Conservation (phyloP, 2,888 invertebrate species). For the Drosophila diplacantha region DNA sequence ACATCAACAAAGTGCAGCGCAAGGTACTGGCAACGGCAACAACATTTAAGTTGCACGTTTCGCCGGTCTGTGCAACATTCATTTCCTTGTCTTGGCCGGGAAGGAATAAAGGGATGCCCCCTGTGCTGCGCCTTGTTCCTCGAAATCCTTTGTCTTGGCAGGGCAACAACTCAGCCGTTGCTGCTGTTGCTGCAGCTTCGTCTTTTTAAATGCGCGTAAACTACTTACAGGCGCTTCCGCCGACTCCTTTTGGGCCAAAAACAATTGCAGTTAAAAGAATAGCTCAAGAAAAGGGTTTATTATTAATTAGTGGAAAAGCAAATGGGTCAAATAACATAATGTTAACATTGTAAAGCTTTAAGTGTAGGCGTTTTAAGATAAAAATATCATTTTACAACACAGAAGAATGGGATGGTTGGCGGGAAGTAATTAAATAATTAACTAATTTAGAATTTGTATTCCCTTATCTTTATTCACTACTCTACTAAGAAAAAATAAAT, state of each 20-base stretch:
- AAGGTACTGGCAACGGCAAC: conserved; percentile 36
- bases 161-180: conserved; percentile 21
- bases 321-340: not conserved
- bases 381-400: not conserved
- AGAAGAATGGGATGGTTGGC: not conserved
- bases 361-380: not conserved
- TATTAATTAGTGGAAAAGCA: not conserved
- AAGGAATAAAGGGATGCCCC: conserved; percentile 14
- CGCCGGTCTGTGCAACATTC: conserved; percentile 60
- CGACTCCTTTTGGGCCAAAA: conserved; percentile 28
- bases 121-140: conserved; percentile 6
- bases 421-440: too few species aligned
- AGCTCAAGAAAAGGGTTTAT: not conserved
- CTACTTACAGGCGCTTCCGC: conserved; percentile 63
- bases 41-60: conserved; percentile 48
- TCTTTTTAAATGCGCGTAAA: conserved; percentile 65
- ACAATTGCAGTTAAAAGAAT: conserved; percentile 16
- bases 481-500: not conserved
- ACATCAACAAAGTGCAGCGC: conserved; percentile 43
- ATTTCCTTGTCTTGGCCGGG: conserved; percentile 56
- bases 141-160: conserved; percentile 35
- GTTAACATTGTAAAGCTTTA: not conserved
- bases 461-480: too few species aligned
- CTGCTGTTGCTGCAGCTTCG: conserved; percentile 22
- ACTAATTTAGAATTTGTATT: too few species aligned